Evolutionary conservation across 2,797 vertebrate genomes (phyloP).

Genomic region (Chromis chromis): DNA sequence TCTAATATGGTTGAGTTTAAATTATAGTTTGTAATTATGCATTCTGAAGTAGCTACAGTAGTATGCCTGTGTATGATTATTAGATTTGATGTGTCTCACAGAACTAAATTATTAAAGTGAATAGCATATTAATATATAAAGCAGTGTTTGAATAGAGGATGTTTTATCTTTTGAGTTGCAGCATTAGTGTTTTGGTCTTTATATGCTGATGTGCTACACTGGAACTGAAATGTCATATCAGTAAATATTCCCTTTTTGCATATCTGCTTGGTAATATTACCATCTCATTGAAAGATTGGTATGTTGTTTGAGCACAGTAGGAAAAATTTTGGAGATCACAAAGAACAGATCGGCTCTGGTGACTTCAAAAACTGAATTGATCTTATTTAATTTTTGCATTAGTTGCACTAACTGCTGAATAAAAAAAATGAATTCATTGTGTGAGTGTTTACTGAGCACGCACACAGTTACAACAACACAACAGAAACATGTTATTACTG

Average conservation of each 20-base stretch:
- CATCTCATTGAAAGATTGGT: too few relatives aligned
- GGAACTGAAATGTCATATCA: conserved; percentile 20
- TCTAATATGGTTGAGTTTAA: not conserved
- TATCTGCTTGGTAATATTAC: too few relatives aligned
- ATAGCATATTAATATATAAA: conserved; percentile 2
- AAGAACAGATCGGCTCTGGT: too few relatives aligned
- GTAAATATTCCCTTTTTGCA: not conserved
- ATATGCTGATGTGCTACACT: conserved; percentile 23
- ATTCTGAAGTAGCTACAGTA: conserved; percentile 1
- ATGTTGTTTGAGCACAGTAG: not conserved
- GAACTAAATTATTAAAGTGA: not conserved
- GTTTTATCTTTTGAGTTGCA: conserved; percentile 18
- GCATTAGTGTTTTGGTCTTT: not conserved
- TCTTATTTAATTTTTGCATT: conserved; percentile 23
- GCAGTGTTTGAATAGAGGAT: not conserved
- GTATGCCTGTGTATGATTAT: not conserved
- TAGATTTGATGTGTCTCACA: conserved; percentile 16
- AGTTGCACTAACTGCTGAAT: conserved; percentile 42
- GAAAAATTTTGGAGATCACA: too few relatives aligned
- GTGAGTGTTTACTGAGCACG: conserved; percentile 5
- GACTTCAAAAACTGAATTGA: not conserved
- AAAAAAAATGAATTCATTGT: conserved; percentile 35
- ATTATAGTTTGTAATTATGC: not conserved
- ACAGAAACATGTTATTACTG: not conserved
- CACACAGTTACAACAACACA: not conserved